Base-by-base conservation (phyloP, 2,888 invertebrate species). In the Euplexia lucipara region DNA sequence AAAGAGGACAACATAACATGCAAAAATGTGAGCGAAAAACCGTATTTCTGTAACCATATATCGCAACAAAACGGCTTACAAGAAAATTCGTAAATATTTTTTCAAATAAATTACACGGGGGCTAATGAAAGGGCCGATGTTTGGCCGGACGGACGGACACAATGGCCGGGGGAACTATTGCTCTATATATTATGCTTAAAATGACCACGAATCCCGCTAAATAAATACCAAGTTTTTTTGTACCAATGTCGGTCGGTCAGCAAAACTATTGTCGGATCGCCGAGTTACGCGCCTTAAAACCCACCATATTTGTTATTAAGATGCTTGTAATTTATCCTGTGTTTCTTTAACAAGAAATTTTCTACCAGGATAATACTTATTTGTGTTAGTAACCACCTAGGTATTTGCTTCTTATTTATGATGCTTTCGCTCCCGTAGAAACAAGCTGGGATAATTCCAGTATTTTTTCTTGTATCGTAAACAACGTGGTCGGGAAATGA, bases 141-240 rank as follows among this genome's bases (percentile, higher is more conserved):
- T 73, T 70, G 81, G 64, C 63, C 70, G 70, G 64, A 80, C 73
- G 73, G 68, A 81, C 78, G 74, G 59, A 66, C 74, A 78, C 70
- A 83, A 83, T 74, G 44, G 76, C 56, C 52, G 37, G 51, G 71
- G 70, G 26, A 74, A 83, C 81, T 83, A 87, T 86, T 86, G 86
- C 86, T 79, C 85, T 83, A 87, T 89, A 86, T 89, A 86, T 89
- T 86, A 84, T 78, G 75, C 79, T 80, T 81, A 75, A 78, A 89
- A 90, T 87, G 86, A 86, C 89, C 88, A 82, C 85, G 78, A 86
- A 83, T 89, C 88, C 86, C 79, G 77, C 81, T 80, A 80, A 86
- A 88, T 87, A 88, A 88, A 88, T 88, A 88, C 82, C 45, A 64
- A 58, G 60, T 73, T 77, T 75, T 71, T 83, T 76, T 81, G 77